Conservation (phyloP, 2,888 invertebrate species). For the Gymnoscelis rufifasciata region DNA sequence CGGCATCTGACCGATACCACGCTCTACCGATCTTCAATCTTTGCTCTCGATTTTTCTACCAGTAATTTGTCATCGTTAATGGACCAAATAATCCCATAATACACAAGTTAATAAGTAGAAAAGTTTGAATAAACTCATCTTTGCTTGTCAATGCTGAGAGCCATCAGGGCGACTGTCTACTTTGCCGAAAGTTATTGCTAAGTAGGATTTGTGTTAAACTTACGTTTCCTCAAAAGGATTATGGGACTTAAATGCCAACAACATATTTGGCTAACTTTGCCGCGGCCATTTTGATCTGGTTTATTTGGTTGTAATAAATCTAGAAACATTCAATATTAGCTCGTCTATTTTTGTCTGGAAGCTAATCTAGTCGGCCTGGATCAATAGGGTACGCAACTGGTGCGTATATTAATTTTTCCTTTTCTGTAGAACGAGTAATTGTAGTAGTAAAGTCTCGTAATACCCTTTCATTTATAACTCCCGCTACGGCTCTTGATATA, state of each 20-base stretch:
- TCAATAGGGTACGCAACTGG: background rate
- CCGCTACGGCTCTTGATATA: conserved; percentile 73
- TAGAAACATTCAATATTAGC: conserved; percentile 22
- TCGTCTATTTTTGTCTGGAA: conserved; percentile 20
- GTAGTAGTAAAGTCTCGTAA: conserved; percentile 64
- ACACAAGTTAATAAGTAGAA: conserved; percentile 73
- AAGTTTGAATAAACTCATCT: conserved; percentile 72
- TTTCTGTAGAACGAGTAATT: conserved; percentile 37
- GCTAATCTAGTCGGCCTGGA: conserved; percentile 10
- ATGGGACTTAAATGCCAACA: conserved; percentile 60
- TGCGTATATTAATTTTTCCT: conserved; percentile 13
- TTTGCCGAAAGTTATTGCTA: conserved; percentile 70
- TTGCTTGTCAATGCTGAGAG: conserved; percentile 66
- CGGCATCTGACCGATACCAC: conserved; percentile 62
- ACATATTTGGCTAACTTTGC: conserved; percentile 47
- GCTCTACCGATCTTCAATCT: conserved; percentile 59
- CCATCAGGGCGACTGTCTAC: conserved; percentile 72
- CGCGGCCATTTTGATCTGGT: conserved; percentile 23
- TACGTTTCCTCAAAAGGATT: conserved; percentile 66
- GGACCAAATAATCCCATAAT: conserved; percentile 62
- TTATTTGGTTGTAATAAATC: conserved; percentile 22
- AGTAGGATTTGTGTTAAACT: conserved; percentile 74
- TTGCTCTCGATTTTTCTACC: conserved; percentile 46
- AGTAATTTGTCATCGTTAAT: conserved; percentile 45
- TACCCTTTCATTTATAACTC: conserved; percentile 78